These are phyloP conservation scores for Salminus brasiliensis DNA, from an alignment of 2,113 vertebrate genomes.

Conservation along the genomic window DNA sequence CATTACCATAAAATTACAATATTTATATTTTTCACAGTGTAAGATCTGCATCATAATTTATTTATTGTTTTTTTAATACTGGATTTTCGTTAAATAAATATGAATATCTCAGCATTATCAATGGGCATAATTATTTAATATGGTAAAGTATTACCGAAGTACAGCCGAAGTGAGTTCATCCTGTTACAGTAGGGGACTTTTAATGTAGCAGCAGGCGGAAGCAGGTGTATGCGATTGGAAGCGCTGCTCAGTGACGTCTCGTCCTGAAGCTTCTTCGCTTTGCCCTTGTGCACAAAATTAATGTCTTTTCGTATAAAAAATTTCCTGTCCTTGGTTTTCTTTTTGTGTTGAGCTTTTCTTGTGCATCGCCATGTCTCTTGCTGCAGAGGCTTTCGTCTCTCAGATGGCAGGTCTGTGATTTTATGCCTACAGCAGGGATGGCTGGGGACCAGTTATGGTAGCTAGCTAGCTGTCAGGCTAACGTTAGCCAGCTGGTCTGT, in stretches of 20 bases:
- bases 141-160: too few relatives aligned
- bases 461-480: neutral
- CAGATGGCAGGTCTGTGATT: conserved; percentile 75
- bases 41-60: too few relatives aligned
- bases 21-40: too few relatives aligned
- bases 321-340: neutral
- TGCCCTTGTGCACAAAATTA: conserved; percentile 48
- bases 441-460: neutral
- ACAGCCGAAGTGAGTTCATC: too few relatives aligned
- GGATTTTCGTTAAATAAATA: too few relatives aligned
- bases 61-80: too few relatives aligned
- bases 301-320: neutral
- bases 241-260: neutral
- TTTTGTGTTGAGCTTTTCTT: neutral
- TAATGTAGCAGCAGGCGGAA: neutral
- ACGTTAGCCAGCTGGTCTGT: neutral
- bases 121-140: too few relatives aligned
- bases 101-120: too few relatives aligned
- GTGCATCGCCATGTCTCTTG: conserved; percentile 72
- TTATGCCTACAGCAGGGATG: neutral
- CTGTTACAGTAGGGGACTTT: neutral
- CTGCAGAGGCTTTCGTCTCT: conserved; percentile 79
- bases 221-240: conserved; percentile 6
- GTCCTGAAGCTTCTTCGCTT: conserved; percentile 16
- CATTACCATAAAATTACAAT: too few relatives aligned